Base-by-base conservation (phyloP, 2,797 vertebrate genomes). In the Acanthornis magna region DNA sequence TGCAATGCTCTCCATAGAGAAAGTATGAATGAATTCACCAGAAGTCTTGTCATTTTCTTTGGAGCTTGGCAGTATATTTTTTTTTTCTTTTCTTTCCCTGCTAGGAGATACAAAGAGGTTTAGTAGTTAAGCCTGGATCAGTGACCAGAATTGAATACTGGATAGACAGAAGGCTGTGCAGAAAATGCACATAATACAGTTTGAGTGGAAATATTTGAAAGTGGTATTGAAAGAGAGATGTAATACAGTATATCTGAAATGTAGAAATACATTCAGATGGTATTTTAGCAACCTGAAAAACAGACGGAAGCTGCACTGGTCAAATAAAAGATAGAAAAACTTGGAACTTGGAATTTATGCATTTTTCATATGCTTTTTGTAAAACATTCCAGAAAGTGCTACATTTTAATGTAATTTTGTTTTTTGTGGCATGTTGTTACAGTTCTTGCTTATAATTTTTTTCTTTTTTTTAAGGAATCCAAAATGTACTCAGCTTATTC, bases 401-500 rank as follows among this genome's bases (percentile, higher is more conserved):
- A 65, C 11, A 36, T 93, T 84, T 88, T 47, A 26, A 27, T 61
- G 17, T 55, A 66, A 88, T 89, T 83, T 91, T 86, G 14, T 34
- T 43, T 74, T 20, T 53, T 87, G 89, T 93, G 57, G 7, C 48
- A 82, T 5, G 5, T 67, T 50, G 12, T 95, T 77, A 88, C 51
- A 93, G 36, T 83, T 71, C 1, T 76, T 90, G 82, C 55, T 74
- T 29, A 8, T 65, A 57, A 2, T 43, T 73, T 65, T 81, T 23
- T 94, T n/a, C n/a, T n/a, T 71, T 86, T 53, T 53, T 98, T 98
- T 43, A 96, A 99, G 99, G 99, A 95, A 99, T 99, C 97, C 99
- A 99, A 96, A 99, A 99, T 82, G 99, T 99, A 72, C 98, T 99
- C 67, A 99, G 98, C 97, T 98, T 99, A 53, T 99, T 99, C 90